These are phyloP conservation scores for Oncopodura yosiiana DNA, from an alignment of 1,140 invertebrate genomes.

Conservation along the genomic window DNA sequence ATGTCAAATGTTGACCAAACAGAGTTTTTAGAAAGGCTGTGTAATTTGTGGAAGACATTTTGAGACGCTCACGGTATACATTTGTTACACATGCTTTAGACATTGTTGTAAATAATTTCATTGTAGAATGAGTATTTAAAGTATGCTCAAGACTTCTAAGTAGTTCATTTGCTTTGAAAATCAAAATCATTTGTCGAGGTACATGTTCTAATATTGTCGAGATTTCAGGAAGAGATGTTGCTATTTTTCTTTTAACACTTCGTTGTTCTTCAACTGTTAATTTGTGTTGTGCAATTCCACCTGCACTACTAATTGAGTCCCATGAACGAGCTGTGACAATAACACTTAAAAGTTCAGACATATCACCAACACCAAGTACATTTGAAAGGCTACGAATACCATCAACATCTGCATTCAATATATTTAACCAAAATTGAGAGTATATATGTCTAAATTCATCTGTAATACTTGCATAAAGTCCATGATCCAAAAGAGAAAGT, in stretches of 20 bases:
- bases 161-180: slow-evolving; percentile 96
- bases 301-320: slow-evolving; percentile 60
- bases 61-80: slow-evolving; percentile 51
- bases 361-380: slow-evolving; percentile 71
- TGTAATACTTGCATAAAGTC: slow-evolving; percentile 81
- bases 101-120: slow-evolving; percentile 81
- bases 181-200: slow-evolving; percentile 76
- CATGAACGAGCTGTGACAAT: slow-evolving; percentile 91
- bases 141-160: slow-evolving; percentile 83
- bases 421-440: slow-evolving; percentile 85
- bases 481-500: slow-evolving; percentile 89
- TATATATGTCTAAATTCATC: slow-evolving; percentile 84
- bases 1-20: slow-evolving; percentile 36
- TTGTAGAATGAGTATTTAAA: slow-evolving; percentile 56
- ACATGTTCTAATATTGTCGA: slow-evolving; percentile 60
- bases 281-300: slow-evolving; percentile 67
- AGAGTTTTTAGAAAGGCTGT: slow-evolving; percentile 33
- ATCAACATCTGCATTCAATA: slow-evolving; percentile 69
- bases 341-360: slow-evolving; percentile 83
- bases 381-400: slow-evolving; percentile 65
- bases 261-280: slow-evolving; percentile 53
- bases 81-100: slow-evolving; percentile 70
- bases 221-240: slow-evolving; percentile 54
- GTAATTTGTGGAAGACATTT: slow-evolving; percentile 34
- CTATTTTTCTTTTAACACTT: slow-evolving; percentile 45